Evolutionary conservation across 2,888 invertebrate species (phyloP).

Genomic region (Acanthosoma haemorrhoidale): DNA sequence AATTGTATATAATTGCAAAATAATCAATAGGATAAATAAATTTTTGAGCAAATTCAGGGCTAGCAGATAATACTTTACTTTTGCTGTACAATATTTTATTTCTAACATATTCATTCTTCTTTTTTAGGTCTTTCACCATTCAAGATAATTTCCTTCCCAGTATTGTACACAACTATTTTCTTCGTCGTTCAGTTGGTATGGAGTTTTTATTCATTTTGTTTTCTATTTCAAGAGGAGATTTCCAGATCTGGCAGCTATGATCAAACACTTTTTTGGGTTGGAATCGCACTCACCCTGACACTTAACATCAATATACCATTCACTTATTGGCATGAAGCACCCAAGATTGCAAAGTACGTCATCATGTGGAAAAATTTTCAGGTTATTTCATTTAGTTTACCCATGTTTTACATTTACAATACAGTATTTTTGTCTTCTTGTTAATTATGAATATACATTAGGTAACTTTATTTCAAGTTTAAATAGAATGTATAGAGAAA

Average conservation of each 20-base stretch:
- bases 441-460: no score
- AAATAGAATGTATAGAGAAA: no score
- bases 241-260: neutral
- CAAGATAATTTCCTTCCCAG: neutral
- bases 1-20: no score
- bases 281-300: neutral
- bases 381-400: no score
- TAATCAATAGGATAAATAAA: no score
- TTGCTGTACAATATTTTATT: no score
- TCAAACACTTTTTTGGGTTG: neutral
- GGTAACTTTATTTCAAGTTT: no score
- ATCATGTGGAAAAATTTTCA: neutral
- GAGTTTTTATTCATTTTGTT: neutral
- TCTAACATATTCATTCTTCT: no score
- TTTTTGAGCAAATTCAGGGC: no score
- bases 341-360: neutral
- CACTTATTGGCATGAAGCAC: neutral
- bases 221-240: neutral
- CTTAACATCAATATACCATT: neutral
- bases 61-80: no score
- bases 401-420: no score
- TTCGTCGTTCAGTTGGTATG: neutral
- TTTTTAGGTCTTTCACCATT: neutral
- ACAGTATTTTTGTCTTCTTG: no score
- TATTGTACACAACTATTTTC: neutral